Evolutionary conservation across 2,888 invertebrate genomes (phyloP).

Genomic region (Macrostomum cliftonense): DNA sequence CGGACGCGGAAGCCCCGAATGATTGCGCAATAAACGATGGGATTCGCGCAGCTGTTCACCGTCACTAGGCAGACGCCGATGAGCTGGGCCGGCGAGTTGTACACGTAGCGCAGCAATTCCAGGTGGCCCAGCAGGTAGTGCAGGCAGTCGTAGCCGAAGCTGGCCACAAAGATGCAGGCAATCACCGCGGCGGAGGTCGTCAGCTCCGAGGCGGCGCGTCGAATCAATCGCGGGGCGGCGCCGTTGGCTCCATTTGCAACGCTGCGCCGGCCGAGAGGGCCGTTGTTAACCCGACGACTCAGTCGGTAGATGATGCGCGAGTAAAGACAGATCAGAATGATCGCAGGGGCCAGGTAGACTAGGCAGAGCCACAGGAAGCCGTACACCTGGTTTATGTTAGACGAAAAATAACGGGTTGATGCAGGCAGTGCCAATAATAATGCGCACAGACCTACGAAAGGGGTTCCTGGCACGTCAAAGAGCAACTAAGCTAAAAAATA

Average conservation of each 20-base stretch:
- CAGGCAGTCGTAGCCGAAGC: conserved; percentile 4
- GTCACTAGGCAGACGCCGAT: conserved; percentile 4
- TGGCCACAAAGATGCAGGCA: conserved; percentile 2
- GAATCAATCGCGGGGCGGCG: not conserved
- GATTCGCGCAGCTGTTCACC: conserved; percentile 5
- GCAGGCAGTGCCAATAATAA: too few species aligned
- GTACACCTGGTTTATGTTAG: conserved; percentile 1
- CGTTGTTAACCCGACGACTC: not conserved
- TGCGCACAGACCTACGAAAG: too few species aligned
- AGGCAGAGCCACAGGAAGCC: conserved; percentile 3
- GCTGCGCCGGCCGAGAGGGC: not conserved
- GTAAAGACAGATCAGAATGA: conserved; percentile 1
- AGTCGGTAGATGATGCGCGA: conserved; percentile 2
- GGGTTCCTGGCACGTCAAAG: too few species aligned
- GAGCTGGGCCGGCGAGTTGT: conserved; percentile 2
- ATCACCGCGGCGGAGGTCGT: conserved; percentile 5
- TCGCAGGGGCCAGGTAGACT: conserved; percentile 4
- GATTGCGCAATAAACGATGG: conserved; percentile 4
- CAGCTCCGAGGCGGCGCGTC: conserved; percentile 4
- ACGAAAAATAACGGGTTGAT: too few species aligned
- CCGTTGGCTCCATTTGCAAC: too few species aligned
- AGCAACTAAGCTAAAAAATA: too few species aligned
- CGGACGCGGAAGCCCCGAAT: conserved; percentile 2
- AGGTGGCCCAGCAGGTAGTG: conserved; percentile 5
- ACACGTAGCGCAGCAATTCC: not conserved